Percentiles rank a stretch among this genome's conserved stretches.
Conservation (phyloP, 1,140 invertebrate species). For the Papilio machaon region DNA sequence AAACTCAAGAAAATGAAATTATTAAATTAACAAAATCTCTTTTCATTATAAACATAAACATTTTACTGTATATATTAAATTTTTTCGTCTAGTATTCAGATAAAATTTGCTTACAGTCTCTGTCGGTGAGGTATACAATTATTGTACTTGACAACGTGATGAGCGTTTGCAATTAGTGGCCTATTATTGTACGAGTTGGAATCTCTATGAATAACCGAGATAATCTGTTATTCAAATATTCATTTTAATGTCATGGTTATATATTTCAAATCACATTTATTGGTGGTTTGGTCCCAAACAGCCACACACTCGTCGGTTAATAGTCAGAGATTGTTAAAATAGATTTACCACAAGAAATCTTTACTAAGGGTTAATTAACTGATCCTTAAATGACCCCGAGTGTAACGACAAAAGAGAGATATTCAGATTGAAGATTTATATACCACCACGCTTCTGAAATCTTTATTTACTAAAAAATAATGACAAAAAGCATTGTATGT, state of each 20-base stretch:
- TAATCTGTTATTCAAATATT: background rate
- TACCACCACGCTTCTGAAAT: too few relatives aligned
- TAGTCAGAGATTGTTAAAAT: too few relatives aligned
- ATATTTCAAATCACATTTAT: background rate
- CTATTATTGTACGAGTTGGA: background rate
- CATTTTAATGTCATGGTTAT: background rate
- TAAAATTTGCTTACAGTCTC: background rate
- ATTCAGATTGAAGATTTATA: too few relatives aligned
- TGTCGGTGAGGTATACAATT: background rate
- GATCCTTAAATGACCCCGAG: too few relatives aligned
- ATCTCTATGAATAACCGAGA: slow-evolving; percentile 1
- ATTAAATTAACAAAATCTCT: background rate
- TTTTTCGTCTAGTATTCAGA: background rate
- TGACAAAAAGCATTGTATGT: background rate
- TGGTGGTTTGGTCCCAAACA: background rate
- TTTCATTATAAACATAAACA: background rate
- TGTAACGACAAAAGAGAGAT: too few relatives aligned
- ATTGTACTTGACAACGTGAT: slow-evolving; percentile 13
- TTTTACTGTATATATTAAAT: background rate
- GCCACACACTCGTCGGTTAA: too few relatives aligned
- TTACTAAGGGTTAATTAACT: too few relatives aligned
- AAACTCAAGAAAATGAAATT: background rate
- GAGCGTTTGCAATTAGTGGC: slow-evolving; percentile 4
- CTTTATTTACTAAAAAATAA: background rate
- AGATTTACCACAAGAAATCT: too few relatives aligned